Evolutionary conservation across 2,888 invertebrate genomes (phyloP).

Genomic region (Dynastes grantii): DNA sequence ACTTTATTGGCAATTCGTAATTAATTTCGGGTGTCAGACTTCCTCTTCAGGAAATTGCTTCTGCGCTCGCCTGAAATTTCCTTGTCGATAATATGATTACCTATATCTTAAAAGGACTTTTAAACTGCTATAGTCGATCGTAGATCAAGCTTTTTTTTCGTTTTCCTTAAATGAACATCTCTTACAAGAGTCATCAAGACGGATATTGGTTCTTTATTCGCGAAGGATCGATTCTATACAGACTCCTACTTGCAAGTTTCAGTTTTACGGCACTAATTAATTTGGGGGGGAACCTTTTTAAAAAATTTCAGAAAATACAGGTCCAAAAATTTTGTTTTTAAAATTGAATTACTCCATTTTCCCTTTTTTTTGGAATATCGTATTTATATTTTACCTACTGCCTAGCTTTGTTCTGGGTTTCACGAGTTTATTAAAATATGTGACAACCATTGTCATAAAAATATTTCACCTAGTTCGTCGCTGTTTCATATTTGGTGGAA

Average conservation of each 20-base stretch:
- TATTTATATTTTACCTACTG: conserved; percentile 53
- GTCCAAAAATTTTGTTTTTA: conserved; percentile 58
- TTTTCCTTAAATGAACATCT: conserved; percentile 44
- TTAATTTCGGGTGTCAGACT: conserved; percentile 18
- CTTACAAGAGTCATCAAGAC: conserved; percentile 50
- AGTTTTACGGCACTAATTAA: conserved; percentile 58
- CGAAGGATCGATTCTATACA: conserved; percentile 53
- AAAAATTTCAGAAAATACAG: conserved; percentile 58
- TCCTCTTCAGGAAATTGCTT: conserved; percentile 35
- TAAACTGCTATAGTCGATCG: conserved; percentile 41
- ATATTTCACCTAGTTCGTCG: neutral
- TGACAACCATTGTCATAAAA: neutral
- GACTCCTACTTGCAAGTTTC: conserved; percentile 55
- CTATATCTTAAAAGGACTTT: conserved; percentile 39
- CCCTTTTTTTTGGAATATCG: conserved; percentile 56
- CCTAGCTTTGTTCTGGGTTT: conserved; percentile 8
- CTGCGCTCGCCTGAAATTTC: conserved; percentile 8
- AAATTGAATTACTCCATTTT: conserved; percentile 59
- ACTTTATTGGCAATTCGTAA: conserved; percentile 24
- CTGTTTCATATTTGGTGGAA: neutral
- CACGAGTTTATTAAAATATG: conserved; percentile 16
- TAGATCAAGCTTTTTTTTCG: conserved; percentile 42
- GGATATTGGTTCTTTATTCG: conserved; percentile 57
- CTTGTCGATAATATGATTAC: conserved; percentile 33
- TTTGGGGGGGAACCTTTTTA: too few species aligned